Evolutionary conservation across 2,888 invertebrate species (phyloP), one percentile per base, ranked within the genome.

Genomic region (Cryptophagus acutangulus): DNA sequence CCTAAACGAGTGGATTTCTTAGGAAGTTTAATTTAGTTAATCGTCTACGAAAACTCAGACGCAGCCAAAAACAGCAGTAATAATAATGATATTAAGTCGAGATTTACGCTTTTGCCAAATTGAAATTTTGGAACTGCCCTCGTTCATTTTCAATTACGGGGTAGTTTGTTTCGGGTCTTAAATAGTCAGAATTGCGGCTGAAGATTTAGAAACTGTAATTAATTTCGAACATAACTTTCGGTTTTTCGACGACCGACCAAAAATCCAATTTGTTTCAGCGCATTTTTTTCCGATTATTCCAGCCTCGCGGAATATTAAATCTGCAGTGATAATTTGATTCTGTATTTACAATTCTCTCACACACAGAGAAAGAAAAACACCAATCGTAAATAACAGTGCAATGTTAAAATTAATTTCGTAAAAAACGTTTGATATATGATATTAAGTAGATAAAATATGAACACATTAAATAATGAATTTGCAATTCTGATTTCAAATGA

Each of bases 21-120:
- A 38, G 49, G 44, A 54, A 56, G 52, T 56, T 58, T 56, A 57
- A 57, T 55, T 57, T 52, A 54, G 53, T 58, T 57, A 58, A 57
- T 56, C 55, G 52, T 47, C 52, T 46, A 52, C 47, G 52, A 55
- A 54, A 47, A 49, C 48, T 53, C 43, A 41, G 45, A 40, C 46
- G 43, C 47, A 46, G 50, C 51, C 49, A 48, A 56, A 52, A 54
- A 52, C 53, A 51, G 49, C 46, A 42, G 56, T 46, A 57, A 56
- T 56, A 59, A 58, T 60, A 58, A 58, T 58, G 58, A 59, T 58
- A 60, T 59, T 60, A 60, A 58, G 55, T 54, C 43, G 51, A 58
- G 59, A 60, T 60, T 60, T 59, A 59, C 58, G 58, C 54, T 49
- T 49, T 49, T 48, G 50, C 56, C 53, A 58, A 59, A 59, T 60